Evolutionary conservation across 2,888 invertebrate genomes (phyloP), one percentile per base, ranked within the genome.

Genomic region (Zygothrica quintamaculata): DNA sequence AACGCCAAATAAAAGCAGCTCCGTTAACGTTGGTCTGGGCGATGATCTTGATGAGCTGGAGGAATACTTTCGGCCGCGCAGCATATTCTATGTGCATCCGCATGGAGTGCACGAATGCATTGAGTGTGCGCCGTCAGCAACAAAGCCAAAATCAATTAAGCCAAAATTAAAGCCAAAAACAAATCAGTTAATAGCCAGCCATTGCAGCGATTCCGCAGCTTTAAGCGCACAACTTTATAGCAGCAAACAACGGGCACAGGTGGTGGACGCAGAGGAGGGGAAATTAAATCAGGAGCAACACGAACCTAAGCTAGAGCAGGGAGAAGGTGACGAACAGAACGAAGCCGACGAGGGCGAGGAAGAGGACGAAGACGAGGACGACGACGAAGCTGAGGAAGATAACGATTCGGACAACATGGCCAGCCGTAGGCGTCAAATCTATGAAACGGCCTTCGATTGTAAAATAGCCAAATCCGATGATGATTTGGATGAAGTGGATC

Each of bases 371-470:
- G 76, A 71, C 4, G 67, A 66, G 15, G 81, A 76, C 31, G 79
- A 81, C 39, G 92, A 91, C 34, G 91, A 91, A 3, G 59, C 40
- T 0, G 52, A 59, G 2, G 62, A 29, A 0, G 74, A 78, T 3
- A 61, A 61, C 18, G 77, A 73, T 9, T 74, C 75, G 0, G 82
- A 87, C 87, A 82, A 79, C 66, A 84, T 84, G 82, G 84, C 84
- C 13, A 85, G 84, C 39, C 92, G 94, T 57, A 93, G 93, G 90
- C 93, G 95, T 86, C 95, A 95, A 91, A 93, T 97, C 55, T 97
- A 97, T 90, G 97, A 97, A 92, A 97, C 97, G 56, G 97, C 97
- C 59, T 97, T 97, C 91, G 97, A 97, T 91, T 96, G 96, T 91
- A 96, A 96, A 91, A 94, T 96, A 86, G 94, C 94, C 88, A 94